phyloP scores from a whole-genome alignment of 2,888 invertebrate genomes.

The Mycalesis mineus region DNA sequence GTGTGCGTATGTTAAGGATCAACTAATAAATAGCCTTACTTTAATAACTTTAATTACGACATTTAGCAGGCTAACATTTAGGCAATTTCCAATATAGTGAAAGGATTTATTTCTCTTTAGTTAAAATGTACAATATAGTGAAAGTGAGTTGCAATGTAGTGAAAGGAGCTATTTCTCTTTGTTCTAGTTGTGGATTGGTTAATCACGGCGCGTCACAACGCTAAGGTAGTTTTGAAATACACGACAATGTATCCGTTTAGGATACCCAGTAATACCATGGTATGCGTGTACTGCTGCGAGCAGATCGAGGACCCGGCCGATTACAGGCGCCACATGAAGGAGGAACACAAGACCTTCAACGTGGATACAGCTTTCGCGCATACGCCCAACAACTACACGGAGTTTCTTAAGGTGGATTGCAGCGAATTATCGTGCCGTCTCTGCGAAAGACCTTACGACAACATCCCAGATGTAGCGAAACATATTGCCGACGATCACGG shows the following conservation, averaged over 20 bases:
- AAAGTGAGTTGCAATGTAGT: slow-evolving; percentile 32
- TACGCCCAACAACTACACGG: slow-evolving; percentile 33
- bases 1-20: too few relatives aligned
- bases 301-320: slow-evolving; percentile 42
- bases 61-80: too few relatives aligned
- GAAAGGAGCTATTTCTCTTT: slow-evolving; percentile 48
- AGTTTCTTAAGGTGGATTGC: slow-evolving; percentile 48
- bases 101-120: too few relatives aligned
- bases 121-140: too few relatives aligned
- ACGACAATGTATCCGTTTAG: slow-evolving; percentile 60
- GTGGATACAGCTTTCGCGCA: slow-evolving; percentile 46
- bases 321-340: slow-evolving; percentile 52
- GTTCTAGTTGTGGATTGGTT: slow-evolving; percentile 62
- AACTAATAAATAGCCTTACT: too few relatives aligned
- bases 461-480: slow-evolving; percentile 35
- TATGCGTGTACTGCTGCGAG: slow-evolving; percentile 58
- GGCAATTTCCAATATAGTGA: too few relatives aligned
- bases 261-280: slow-evolving; percentile 50
- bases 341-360: slow-evolving; percentile 44
- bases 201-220: slow-evolving; percentile 56
- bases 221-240: slow-evolving; percentile 53
- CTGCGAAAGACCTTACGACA: slow-evolving; percentile 40
- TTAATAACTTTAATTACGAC: too few relatives aligned
- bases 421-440: slow-evolving; percentile 50
- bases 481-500: slow-evolving; percentile 44